Percentiles rank a stretch among this genome's conserved stretches.
Conservation (phyloP, 2,113 vertebrate genomes). For the Neotoma lepida region DNA sequence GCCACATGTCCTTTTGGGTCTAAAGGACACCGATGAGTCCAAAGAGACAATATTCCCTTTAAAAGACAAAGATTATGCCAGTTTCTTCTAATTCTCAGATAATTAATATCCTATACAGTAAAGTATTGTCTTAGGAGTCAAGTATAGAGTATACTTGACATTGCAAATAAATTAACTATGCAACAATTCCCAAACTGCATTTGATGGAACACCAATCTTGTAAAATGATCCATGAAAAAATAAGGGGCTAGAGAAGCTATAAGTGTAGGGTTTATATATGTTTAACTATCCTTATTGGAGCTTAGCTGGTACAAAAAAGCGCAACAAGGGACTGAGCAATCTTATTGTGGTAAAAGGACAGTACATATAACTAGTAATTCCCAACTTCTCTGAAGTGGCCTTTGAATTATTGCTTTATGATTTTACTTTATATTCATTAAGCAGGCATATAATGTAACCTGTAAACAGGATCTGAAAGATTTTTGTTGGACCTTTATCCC, state of each 20-base stretch:
- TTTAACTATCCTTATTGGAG: neutral
- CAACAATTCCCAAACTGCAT: neutral
- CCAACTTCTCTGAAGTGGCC: neutral
- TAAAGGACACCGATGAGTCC: neutral
- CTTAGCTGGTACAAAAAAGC: neutral
- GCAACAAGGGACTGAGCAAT: neutral
- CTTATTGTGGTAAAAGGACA: neutral
- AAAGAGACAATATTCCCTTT: neutral
- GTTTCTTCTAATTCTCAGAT: neutral
- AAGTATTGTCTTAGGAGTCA: neutral
- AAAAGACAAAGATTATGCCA: neutral
- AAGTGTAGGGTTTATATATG: neutral
- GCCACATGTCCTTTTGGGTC: neutral
- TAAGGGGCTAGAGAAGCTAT: neutral
- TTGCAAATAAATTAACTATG: neutral
- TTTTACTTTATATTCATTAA: neutral
- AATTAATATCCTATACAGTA: neutral
- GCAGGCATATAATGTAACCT: neutral
- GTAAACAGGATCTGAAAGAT: neutral
- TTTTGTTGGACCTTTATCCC: neutral
- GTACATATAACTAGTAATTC: neutral
- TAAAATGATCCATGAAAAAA: neutral
- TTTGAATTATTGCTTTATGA: neutral
- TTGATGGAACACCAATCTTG: neutral
- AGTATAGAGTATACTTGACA: neutral